phyloP scores from a whole-genome alignment of 2,888 invertebrate genomes.

The Artemia sp. region DNA sequence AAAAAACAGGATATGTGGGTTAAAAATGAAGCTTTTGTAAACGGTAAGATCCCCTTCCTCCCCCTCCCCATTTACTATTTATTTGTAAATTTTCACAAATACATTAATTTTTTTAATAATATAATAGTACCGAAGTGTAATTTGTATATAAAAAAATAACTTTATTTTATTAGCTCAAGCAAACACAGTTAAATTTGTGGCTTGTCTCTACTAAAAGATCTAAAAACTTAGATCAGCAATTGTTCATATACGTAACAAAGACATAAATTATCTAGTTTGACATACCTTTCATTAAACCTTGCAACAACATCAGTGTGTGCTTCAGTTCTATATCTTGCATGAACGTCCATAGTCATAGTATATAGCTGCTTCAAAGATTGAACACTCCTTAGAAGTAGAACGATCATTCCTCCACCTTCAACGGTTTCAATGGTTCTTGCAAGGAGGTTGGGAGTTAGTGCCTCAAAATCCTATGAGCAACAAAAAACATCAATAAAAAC shows the following conservation, averaged over 20 bases:
- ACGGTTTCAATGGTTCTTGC: constrained; percentile 95
- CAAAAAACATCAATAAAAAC: too few species aligned
- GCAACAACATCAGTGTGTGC: constrained; percentile 78
- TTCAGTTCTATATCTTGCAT: constrained; percentile 83
- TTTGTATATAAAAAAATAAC: neutral
- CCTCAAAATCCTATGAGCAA: constrained; percentile 68
- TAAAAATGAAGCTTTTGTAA: neutral
- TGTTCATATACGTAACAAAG: neutral
- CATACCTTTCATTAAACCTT: constrained; percentile 76
- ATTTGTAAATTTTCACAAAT: too few species aligned
- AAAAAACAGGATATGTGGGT: too few species aligned
- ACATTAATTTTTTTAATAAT: too few species aligned
- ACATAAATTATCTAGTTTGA: neutral
- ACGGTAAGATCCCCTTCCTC: too few species aligned
- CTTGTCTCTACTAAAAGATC: too few species aligned
- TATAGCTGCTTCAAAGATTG: constrained; percentile 80
- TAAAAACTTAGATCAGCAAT: neutral
- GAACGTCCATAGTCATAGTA: constrained; percentile 96
- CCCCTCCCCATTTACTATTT: too few species aligned
- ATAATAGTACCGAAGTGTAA: too few species aligned
- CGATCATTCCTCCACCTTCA: constrained; percentile 85
- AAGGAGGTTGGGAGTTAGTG: constrained; percentile 85
- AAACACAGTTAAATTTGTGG: too few species aligned
- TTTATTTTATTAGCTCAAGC: neutral
- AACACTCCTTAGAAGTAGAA: constrained; percentile 67